Base-by-base conservation (phyloP, 2,797 vertebrate genomes). In the Myioborus melanocephalus region DNA sequence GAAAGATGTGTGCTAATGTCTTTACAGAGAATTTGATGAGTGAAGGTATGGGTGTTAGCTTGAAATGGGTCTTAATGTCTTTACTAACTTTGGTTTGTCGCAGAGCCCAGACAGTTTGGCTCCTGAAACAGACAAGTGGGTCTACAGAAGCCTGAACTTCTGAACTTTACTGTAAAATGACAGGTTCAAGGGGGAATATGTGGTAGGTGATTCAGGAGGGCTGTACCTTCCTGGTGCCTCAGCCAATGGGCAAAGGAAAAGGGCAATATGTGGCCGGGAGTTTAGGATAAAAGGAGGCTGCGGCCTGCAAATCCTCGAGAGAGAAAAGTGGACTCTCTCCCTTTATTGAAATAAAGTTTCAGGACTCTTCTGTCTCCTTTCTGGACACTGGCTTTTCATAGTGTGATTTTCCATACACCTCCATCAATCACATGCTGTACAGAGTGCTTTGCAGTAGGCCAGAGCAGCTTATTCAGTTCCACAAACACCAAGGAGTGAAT, bases 221-320 rank as follows among this genome's bases (percentile, higher is more conserved):
- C 15, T 47, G 49, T 8, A 55, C 49, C 28, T 55, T 83, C 41
- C 34, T n/a, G 8, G 49, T 34, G 28, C 34, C 30, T 64, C 16
- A 39, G 41, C 3, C 41, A 63, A 3, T 3, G 8, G 20, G 24
- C 8, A 55, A 47, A n/a, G 12, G 24, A 72, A 55, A 41, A 63
- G 15, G 10, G 24, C 41, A 41, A 55, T 2, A 0, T 24, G 41
- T 0, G 0, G 15, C 24, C 2, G 0, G 19, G 49, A 64, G 15
- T 47, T 72, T 23, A 7, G 34, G 24, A 47, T 55, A 28, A 47
- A 39, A 83, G 23, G 57, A 39, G 28, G 12, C n/a, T 63, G 28
- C 1, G 0, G 22, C n/a, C 18, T 44, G 6, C 4, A 1, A 71
- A 83, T 46, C 41, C 22, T 19, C 1, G 1, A 63, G 68, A 63